Percentiles rank a stretch among this genome's conserved stretches.
Conservation (phyloP, 2,888 invertebrate genomes). For the Trachelus stipa region DNA sequence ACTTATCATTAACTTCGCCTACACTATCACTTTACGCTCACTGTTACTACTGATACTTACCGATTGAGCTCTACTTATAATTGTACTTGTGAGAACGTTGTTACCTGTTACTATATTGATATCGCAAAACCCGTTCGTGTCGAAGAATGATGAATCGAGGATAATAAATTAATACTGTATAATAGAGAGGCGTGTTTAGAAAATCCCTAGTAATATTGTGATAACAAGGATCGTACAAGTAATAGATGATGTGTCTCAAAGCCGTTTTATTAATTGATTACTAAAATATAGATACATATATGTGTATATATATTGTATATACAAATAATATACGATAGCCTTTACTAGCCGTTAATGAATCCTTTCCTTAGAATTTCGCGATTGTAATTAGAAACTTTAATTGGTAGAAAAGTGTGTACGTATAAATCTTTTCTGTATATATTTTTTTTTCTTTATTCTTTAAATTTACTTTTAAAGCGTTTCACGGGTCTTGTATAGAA, state of each 20-base stretch:
- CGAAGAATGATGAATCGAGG: neutral
- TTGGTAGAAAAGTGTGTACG: too few relatives aligned
- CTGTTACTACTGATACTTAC: neutral
- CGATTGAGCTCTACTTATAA: neutral
- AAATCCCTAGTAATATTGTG: conserved; percentile 1
- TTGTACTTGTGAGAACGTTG: conserved; percentile 7
- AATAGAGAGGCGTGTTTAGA: conserved; percentile 2
- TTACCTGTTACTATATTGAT: conserved; percentile 7
- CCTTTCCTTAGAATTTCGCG: neutral
- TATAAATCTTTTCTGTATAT: neutral
- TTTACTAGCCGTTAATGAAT: neutral
- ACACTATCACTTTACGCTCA: neutral
- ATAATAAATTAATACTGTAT: conserved; percentile 5
- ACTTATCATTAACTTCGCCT: neutral
- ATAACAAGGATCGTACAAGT: neutral
- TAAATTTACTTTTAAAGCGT: neutral
- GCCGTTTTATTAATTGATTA: neutral
- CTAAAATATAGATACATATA: neutral
- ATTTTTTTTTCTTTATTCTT: neutral
- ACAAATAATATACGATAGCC: neutral
- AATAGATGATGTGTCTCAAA: neutral
- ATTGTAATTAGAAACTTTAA: too few relatives aligned
- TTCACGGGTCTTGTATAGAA: neutral
- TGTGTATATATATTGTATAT: neutral
- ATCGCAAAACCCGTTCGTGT: conserved; percentile 1